A percentile compares a stretch with the other conserved stretches of the same genome.
Conservation (phyloP, 2,797 vertebrate species). For the Prunella strophiata region DNA sequence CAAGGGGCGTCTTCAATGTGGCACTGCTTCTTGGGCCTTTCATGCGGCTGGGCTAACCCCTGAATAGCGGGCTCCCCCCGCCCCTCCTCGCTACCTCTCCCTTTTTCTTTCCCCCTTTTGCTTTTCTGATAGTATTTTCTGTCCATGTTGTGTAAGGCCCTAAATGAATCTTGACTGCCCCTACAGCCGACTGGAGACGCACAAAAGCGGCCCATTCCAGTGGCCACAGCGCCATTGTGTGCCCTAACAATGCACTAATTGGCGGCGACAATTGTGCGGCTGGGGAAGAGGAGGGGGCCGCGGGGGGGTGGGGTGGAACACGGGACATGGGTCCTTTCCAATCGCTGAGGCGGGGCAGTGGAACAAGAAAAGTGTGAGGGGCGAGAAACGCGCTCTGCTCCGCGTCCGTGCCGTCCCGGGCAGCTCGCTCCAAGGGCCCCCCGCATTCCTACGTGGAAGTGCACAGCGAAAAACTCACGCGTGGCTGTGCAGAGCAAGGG, state of each 20-base stretch:
- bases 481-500: not conserved
- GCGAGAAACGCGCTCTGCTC: not conserved
- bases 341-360: conserved; percentile 78
- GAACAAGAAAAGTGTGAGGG: conserved; percentile 47
- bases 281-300: conserved; percentile 55
- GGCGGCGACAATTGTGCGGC: conserved; percentile 89
- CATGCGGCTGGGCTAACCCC: conserved; percentile 74
- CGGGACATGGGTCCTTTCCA: conserved; percentile 82
- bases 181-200: conserved; percentile 92
- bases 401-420: not conserved
- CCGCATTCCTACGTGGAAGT: not conserved
- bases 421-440: not conserved
- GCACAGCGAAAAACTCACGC: not conserved
- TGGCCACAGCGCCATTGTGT: conserved; percentile 94
- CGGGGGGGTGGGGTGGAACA: not conserved
- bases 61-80: conserved; percentile 58
- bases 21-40: conserved; percentile 76
- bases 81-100: not conserved
- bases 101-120: conserved; percentile 76
- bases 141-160: conserved; percentile 84
- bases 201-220: conserved; percentile 88
- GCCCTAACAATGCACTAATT: conserved; percentile 93
- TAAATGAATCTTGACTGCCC: conserved; percentile 97
- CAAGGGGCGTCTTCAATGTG: conserved; percentile 71
- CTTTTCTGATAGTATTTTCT: conserved; percentile 89